Evolutionary conservation across 2,888 invertebrate genomes (phyloP).

Genomic region (Hirtodrosophila trivittata): DNA sequence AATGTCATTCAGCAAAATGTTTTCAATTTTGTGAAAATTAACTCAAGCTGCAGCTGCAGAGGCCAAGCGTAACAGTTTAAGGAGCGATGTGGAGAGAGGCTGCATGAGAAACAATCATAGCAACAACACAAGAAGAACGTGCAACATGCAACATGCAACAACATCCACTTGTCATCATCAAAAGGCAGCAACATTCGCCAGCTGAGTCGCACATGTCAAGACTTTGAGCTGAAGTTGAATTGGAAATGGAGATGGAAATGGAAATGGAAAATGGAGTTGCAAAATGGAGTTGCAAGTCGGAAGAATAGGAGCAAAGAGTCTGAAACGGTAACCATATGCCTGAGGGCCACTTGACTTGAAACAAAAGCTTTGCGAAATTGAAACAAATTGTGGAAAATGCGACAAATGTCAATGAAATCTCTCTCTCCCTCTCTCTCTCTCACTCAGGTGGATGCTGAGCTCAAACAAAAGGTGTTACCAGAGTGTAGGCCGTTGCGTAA

Average conservation of each 20-base stretch:
- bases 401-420: slow-evolving; percentile 45
- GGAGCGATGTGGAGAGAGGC: slow-evolving; percentile 3
- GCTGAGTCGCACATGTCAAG: slow-evolving; percentile 12
- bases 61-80: no score
- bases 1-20: slow-evolving; percentile 76
- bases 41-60: slow-evolving; percentile 42
- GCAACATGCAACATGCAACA: slow-evolving; percentile 32
- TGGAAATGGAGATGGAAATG: slow-evolving; percentile 27
- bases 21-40: slow-evolving; percentile 75
- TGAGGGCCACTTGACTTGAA: slow-evolving; percentile 47
- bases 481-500: no score
- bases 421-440: no score
- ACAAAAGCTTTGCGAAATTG: slow-evolving; percentile 46
- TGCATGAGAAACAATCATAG: not conserved
- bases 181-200: slow-evolving; percentile 48
- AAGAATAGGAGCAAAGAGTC: not conserved
- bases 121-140: slow-evolving; percentile 3
- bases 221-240: slow-evolving; percentile 22
- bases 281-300: slow-evolving; percentile 1
- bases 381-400: slow-evolving; percentile 34
- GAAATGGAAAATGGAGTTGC: slow-evolving; percentile 10
- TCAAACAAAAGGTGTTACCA: slow-evolving; percentile 1
- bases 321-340: slow-evolving; percentile 38
- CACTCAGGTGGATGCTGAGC: no score
- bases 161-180: slow-evolving; percentile 64